phyloP scores from a whole-genome alignment of 64 coral and sea anemone species.

The Trachythela sp. region DNA sequence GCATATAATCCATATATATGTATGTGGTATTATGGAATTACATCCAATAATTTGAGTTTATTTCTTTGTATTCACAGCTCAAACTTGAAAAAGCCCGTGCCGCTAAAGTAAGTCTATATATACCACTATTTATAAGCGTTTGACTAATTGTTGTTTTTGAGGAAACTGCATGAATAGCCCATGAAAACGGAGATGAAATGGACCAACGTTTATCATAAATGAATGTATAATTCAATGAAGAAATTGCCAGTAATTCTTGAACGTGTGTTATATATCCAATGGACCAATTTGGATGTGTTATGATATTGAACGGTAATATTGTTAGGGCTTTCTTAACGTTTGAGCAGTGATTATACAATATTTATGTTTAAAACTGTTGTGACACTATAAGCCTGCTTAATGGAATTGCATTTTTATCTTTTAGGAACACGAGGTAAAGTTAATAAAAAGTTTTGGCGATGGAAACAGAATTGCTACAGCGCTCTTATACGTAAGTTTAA shows the following conservation, averaged over 20 bases:
- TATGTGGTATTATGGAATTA: not conserved
- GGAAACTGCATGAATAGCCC: not conserved
- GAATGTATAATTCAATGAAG: no score
- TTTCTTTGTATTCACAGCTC: not conserved
- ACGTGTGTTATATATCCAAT: no score
- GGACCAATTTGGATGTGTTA: no score
- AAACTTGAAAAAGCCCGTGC: slow-evolving; percentile 9
- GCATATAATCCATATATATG: no score
- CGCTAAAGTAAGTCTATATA: not conserved
- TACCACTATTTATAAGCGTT: not conserved
- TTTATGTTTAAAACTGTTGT: not conserved
- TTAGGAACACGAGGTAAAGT: not conserved
- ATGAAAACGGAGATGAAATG: no score
- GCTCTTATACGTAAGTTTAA: slow-evolving; percentile 72
- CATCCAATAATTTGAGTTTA: not conserved
- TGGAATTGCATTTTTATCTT: not conserved
- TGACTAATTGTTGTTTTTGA: not conserved
- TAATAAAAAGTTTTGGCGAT: slow-evolving; percentile 40
- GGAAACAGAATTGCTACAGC: slow-evolving; percentile 92
- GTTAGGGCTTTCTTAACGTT: not conserved
- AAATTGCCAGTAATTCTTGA: no score
- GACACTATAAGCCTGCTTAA: not conserved
- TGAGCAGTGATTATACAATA: not conserved
- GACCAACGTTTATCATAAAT: no score
- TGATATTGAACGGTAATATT: not conserved